A percentile compares a stretch with the other conserved stretches of the same genome.
Conservation (phyloP, 2,888 invertebrate genomes). For the Timema podura region DNA sequence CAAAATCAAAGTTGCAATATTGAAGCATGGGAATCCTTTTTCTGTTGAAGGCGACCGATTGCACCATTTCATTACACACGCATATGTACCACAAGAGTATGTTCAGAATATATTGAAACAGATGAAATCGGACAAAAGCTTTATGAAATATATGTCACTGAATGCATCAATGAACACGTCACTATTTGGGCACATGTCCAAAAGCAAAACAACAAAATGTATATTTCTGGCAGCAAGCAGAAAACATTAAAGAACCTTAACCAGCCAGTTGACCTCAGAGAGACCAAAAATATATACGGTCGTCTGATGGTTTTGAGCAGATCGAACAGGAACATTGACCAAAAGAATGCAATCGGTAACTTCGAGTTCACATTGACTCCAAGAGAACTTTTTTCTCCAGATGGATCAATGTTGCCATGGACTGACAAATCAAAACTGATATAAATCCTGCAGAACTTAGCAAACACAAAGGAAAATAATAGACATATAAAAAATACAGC, state of each 20-base stretch:
- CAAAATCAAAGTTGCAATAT: neutral
- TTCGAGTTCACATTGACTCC: neutral
- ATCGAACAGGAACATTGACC: neutral
- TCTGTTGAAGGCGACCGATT: neutral
- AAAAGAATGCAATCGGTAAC: constrained; percentile 3
- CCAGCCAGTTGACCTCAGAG: constrained; percentile 1
- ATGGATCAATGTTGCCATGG: neutral
- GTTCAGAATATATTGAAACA: neutral
- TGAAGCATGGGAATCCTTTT: constrained; percentile 1
- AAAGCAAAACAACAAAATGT: constrained; percentile 4
- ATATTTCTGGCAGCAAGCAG: neutral
- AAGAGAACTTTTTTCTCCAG: constrained; percentile 5
- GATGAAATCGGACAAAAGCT: neutral
- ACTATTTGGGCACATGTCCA: constrained; percentile 8
- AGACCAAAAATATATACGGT: neutral
- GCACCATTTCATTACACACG: neutral
- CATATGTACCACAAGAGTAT: neutral
- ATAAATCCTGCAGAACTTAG: constrained; percentile 3
- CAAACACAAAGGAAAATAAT: neutral
- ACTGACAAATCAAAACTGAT: neutral
- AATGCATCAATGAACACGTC: neutral
- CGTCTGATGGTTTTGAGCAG: constrained; percentile 2
- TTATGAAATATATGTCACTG: neutral
- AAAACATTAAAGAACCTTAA: neutral
- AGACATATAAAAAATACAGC: neutral